Conservation (phyloP, 2,797 vertebrate species). For the Bovichtus variegatus region DNA sequence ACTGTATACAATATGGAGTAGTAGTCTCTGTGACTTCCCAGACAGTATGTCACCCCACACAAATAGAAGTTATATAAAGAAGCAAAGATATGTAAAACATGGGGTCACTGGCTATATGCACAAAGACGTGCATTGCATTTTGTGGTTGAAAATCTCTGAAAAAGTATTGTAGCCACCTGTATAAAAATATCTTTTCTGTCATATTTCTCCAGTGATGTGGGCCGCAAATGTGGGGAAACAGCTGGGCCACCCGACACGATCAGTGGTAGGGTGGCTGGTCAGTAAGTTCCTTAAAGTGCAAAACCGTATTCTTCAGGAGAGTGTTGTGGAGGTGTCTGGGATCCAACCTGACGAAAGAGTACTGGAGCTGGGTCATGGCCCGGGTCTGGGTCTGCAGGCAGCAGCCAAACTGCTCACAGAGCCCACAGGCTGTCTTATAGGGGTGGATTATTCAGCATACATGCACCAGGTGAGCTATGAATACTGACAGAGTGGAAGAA, state of each 20-base stretch:
- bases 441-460: slow-evolving; percentile 85
- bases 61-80: not conserved
- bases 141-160: not conserved
- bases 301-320: slow-evolving; percentile 76
- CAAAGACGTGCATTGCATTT: not conserved
- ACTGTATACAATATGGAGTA: too few species aligned
- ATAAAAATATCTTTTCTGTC: not conserved
- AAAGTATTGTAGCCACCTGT: not conserved
- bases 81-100: not conserved
- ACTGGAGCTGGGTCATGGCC: slow-evolving; percentile 83
- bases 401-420: slow-evolving; percentile 74
- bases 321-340: slow-evolving; percentile 70
- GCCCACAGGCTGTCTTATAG: slow-evolving; percentile 76
- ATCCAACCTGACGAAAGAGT: slow-evolving; percentile 79
- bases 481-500: not conserved
- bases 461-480: slow-evolving; percentile 78
- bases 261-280: slow-evolving; percentile 78
- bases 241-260: slow-evolving; percentile 72
- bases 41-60: not conserved
- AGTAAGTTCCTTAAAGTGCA: slow-evolving; percentile 59
- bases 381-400: slow-evolving; percentile 77
- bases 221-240: slow-evolving; percentile 66
- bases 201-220: slow-evolving; percentile 64
- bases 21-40: too few species aligned
- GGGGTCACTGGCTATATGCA: not conserved